A percentile compares a stretch with the other conserved stretches of the same genome.
phyloP scores from a whole-genome alignment of 2,797 vertebrate genomes.

The Eulemur albifrons region DNA sequence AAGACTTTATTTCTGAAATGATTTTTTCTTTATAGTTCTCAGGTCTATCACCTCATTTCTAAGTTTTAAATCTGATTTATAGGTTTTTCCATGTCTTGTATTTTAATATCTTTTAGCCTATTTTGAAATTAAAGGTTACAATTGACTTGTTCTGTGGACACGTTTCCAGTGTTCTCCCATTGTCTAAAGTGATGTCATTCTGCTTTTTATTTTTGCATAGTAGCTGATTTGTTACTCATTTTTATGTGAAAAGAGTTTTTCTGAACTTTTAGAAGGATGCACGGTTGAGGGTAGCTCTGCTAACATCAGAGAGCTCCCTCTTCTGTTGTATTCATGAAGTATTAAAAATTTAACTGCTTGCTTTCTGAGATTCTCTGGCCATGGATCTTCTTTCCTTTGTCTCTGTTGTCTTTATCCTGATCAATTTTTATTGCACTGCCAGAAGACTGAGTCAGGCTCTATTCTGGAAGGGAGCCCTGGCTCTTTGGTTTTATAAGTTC shows the following conservation, averaged over 20 bases:
- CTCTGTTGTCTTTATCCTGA: not conserved
- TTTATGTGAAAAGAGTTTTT: conserved; percentile 13
- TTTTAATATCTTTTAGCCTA: conserved; percentile 1
- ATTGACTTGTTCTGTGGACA: not conserved
- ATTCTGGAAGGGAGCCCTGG: not conserved
- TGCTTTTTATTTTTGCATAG: not conserved
- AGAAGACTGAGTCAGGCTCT: not conserved
- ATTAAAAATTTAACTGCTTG: not conserved
- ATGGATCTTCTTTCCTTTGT: not conserved
- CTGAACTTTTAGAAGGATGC: not conserved
- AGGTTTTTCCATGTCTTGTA: not conserved
- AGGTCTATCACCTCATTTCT: not conserved
- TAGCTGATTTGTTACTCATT: not conserved
- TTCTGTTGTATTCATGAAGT: not conserved
- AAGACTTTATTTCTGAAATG: conserved; percentile 2
- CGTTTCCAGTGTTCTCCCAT: not conserved
- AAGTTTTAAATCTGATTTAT: not conserved
- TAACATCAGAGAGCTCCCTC: not conserved
- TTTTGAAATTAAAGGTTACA: not conserved
- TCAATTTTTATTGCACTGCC: not conserved
- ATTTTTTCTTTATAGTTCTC: not conserved
- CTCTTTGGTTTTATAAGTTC: not conserved
- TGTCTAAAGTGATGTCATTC: not conserved
- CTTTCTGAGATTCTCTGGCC: not conserved
- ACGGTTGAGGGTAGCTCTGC: not conserved